Base-by-base conservation (phyloP, 2,797 vertebrate genomes). In the Tiaroga cobitis region DNA sequence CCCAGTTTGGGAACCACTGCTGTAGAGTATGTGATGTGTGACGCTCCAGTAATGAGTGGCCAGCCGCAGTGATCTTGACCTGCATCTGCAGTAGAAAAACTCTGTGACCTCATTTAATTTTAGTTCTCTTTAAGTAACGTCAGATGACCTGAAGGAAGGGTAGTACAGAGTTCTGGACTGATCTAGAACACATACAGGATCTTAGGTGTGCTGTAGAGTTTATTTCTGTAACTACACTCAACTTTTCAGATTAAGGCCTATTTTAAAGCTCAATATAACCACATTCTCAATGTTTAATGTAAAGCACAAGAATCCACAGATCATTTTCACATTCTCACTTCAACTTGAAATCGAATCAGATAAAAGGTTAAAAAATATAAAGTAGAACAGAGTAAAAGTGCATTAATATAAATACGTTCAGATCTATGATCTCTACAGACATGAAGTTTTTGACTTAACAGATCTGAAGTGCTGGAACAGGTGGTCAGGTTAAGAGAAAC, bases 401-500 rank as follows among this genome's bases (percentile, higher is more conserved):
- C 32, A 68, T 37, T 5, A 68, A 37, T 19, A 67, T 3, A 68
- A 67, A 68, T 34, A 21, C 9, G 0, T 69, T 69, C 67, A 69
- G 67, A 69, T 37, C 8, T 68, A 37, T 37, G 9, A 59, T 59
- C 4, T 18, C 21, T 59, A n/a, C 0, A 59, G 56, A 59, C 56
- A 61, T 13, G 19, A 37, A 1, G 67, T 68, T 37, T 37, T 39
- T 21, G 67, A 18, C 10, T n/a, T n/a, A 59, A 32, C 67, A 39
- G 8, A 68, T 37, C 34, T 69, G 34, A 39, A 49, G 15, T 49
- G 70, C 16, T 73, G 43, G 16, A 73, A 73, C 5, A 21, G 49
- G 49, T 24, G 29, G 46, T 54, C 29, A 54, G 73, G 46, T 75
- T 54, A 75, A 75, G 29, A 80, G 78, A 51, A 80, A 80, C 26